Evolutionary conservation across 1,140 invertebrate genomes (phyloP).

Genomic region (Hylaeus volcanicus): DNA sequence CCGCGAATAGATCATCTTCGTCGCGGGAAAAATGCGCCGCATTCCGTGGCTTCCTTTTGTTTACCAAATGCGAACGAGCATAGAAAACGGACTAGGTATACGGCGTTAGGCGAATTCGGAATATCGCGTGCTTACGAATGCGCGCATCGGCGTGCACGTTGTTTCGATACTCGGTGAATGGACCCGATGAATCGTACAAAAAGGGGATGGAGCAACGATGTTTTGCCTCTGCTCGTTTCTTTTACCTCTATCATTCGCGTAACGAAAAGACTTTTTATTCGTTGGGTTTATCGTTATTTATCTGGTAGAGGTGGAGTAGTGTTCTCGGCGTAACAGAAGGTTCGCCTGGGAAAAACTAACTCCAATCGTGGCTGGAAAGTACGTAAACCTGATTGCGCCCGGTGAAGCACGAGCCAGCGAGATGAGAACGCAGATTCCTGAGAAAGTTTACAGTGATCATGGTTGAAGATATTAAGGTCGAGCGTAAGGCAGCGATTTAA

Average conservation of each 20-base stretch:
- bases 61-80: background rate
- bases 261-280: no score
- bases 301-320: no score
- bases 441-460: slow-evolving; percentile 39
- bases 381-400: background rate
- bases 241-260: no score
- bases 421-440: slow-evolving; percentile 42
- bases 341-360: background rate
- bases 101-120: background rate
- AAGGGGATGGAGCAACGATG: no score
- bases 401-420: background rate
- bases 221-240: no score
- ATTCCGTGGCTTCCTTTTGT: slow-evolving; percentile 29
- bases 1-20: slow-evolving; percentile 54
- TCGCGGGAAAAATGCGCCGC: slow-evolving; percentile 26
- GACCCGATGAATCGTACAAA: no score
- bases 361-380: background rate
- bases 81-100: background rate
- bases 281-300: no score
- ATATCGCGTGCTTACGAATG: background rate
- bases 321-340: no score
- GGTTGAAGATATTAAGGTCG: slow-evolving; percentile 45
- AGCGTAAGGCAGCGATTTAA: slow-evolving; percentile 29
- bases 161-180: no score
- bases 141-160: no score